These are phyloP conservation scores for Conomelus anceps DNA, from an alignment of 2,888 invertebrate genomes.

Conservation along the genomic window DNA sequence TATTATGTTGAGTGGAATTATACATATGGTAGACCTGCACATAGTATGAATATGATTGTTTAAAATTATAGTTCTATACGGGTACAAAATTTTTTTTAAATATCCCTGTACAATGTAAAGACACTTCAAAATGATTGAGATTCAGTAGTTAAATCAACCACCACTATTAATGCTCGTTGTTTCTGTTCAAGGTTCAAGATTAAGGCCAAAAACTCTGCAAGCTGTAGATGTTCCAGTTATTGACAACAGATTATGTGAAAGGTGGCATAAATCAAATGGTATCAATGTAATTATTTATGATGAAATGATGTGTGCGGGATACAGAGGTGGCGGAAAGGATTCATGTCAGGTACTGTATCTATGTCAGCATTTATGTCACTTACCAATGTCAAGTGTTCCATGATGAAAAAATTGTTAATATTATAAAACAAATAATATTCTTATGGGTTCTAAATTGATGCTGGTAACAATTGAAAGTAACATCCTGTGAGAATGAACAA, in stretches of 20 bases:
- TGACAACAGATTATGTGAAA: conserved; percentile 69
- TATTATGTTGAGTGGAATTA: too few species aligned
- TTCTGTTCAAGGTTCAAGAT: conserved; percentile 63
- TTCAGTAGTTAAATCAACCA: neutral
- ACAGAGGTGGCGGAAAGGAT: conserved; percentile 79
- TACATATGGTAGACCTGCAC: too few species aligned
- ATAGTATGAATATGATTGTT: too few species aligned
- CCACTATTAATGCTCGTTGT: neutral
- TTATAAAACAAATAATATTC: too few species aligned
- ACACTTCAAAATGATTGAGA: neutral
- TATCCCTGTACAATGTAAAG: too few species aligned
- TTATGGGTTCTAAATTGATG: too few species aligned
- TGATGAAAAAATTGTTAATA: neutral
- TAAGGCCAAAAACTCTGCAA: conserved; percentile 82
- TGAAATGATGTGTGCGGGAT: conserved; percentile 92
- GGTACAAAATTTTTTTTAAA: too few species aligned
- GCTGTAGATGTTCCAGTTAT: conserved; percentile 91
- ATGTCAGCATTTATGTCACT: neutral
- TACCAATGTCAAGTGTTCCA: too few species aligned
- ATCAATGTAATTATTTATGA: conserved; percentile 88
- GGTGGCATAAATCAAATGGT: conserved; percentile 65
- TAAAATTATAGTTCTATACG: too few species aligned
- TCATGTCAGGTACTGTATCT: conserved; percentile 58
- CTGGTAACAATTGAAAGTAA: too few species aligned
- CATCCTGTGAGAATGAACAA: too few species aligned